phyloP scores from a whole-genome alignment of 1,140 invertebrate species.

The Fopius arisanus region DNA sequence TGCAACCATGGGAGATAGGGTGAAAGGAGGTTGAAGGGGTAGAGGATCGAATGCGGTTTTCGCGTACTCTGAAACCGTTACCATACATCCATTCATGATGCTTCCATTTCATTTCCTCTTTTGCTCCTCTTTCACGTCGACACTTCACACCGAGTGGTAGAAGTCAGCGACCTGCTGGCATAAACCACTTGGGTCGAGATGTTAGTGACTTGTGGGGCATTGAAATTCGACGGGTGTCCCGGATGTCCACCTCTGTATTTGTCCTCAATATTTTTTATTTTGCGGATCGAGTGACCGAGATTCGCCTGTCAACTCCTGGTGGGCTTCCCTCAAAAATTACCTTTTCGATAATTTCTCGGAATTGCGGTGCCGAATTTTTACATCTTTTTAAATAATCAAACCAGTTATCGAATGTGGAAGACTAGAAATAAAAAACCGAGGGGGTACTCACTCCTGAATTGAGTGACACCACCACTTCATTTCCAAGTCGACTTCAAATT shows the following conservation, averaged over 20 bases:
- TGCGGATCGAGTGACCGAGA: neutral
- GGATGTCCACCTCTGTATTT: conserved; percentile 18
- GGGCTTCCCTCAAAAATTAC: neutral
- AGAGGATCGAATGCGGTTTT: neutral
- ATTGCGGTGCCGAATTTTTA: too few species aligned
- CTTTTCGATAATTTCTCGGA: neutral
- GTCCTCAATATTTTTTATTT: neutral
- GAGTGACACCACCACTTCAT: too few species aligned
- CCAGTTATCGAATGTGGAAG: too few species aligned
- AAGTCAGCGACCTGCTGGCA: conserved; percentile 40
- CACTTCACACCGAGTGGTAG: neutral
- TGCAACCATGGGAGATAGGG: neutral
- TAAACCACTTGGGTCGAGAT: conserved; percentile 14
- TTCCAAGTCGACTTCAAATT: too few species aligned
- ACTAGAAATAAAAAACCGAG: too few species aligned
- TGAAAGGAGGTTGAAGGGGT: neutral
- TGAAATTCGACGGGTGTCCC: conserved; percentile 35
- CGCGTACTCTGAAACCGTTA: conserved; percentile 29
- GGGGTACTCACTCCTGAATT: too few species aligned
- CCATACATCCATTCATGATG: conserved; percentile 43
- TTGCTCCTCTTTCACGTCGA: conserved; percentile 14
- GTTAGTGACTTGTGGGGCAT: conserved; percentile 11
- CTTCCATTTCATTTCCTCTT: conserved; percentile 32
- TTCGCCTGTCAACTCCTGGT: neutral
- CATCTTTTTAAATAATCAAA: too few species aligned